These are phyloP conservation scores for Dorcus parallelipipedus DNA, from an alignment of 2,888 invertebrate genomes.

Conservation along the genomic window DNA sequence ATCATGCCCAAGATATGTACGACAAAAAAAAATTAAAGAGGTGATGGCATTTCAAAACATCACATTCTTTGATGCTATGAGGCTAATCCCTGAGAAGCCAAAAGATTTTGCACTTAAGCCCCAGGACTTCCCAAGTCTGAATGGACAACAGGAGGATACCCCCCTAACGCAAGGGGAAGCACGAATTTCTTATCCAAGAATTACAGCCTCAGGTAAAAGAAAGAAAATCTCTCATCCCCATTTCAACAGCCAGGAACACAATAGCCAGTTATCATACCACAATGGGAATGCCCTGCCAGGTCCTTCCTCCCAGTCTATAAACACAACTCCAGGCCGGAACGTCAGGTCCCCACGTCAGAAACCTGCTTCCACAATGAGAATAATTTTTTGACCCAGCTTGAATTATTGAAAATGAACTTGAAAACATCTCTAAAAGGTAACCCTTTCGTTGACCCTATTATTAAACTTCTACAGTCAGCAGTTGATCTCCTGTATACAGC, in stretches of 20 bases:
- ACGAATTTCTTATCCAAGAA: too few species aligned
- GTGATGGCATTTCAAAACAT: too few species aligned
- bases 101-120: too few species aligned
- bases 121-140: too few species aligned
- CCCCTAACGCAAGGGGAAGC: too few species aligned
- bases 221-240: not conserved
- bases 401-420: not conserved
- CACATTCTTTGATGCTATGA: too few species aligned
- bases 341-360: not conserved
- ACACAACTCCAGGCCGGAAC: not conserved
- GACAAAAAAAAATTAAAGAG: too few species aligned
- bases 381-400: not conserved
- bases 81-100: too few species aligned
- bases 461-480: too few species aligned
- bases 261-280: not conserved
- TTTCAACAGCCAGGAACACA: not conserved
- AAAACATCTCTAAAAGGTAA: not conserved
- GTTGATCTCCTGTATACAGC: too few species aligned
- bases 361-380: not conserved
- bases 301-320: not conserved
- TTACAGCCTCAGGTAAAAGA: not conserved
- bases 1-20: too few species aligned
- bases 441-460: not conserved
- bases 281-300: not conserved
- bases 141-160: too few species aligned